Evolutionary conservation across 2,888 invertebrate species (phyloP), one percentile per base, ranked within the genome.

Genomic region (Caradrina clavipalpis): DNA sequence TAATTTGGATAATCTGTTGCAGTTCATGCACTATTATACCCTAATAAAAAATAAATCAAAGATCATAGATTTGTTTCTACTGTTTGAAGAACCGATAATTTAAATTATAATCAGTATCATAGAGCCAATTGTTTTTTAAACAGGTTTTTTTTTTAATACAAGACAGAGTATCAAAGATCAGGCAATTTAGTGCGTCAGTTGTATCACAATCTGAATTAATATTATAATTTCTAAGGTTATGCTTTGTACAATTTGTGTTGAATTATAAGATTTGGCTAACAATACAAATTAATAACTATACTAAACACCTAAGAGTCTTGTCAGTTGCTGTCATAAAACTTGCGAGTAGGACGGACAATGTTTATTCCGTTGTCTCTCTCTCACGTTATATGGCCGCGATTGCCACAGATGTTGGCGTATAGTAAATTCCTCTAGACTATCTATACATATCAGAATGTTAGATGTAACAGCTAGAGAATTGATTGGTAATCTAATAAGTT

Each of bases 381-480:
- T 19, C 50, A 63, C 42, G 11, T 26, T 35, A 21, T 45, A 22
- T 22, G 49, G 50, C 50, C 17, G 5, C 49, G 13, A 22, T 22
- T 45, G 10, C 5, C 7, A 35, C n/a, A 13, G 10, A 55, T 26
- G 0, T 21, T 31, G 26, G 49, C 49, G 17, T 35, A 19, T 72
- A 71, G 59, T 56, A 50, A 79, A 71, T 81, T 73, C 69, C 80
- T 73, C 73, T 74, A 73, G 79, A 75, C 69, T 80, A 74, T 78
- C 67, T 70, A 72, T 78, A 78, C 82, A 82, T 80, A 82, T 80
- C 82, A 80, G 35, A 57, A 67, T 78, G 66, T 63, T 59, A 66
- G 60, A 51, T 55, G 57, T 78, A 60, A 66, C 78, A 69, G 39
- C 59, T 60, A 66, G 66, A 62, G 60, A 62, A 60, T 47, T 63